These are phyloP conservation scores for Nephotettix cincticeps DNA, from an alignment of 1,140 invertebrate species.

Conservation along the genomic window DNA sequence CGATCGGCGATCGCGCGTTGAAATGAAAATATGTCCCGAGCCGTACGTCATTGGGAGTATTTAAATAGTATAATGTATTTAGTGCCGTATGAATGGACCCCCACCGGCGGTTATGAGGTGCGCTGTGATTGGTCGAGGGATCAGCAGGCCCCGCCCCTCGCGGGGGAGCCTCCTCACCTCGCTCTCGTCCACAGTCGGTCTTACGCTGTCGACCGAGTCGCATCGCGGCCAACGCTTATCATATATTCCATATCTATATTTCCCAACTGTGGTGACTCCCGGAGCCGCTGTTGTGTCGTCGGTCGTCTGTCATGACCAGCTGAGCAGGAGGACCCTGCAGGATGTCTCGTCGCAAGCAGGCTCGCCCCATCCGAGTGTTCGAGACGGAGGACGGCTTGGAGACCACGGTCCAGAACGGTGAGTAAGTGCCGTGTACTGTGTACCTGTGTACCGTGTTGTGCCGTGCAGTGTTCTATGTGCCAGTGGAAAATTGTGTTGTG, in stretches of 20 bases:
- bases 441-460: slow-evolving; percentile 11
- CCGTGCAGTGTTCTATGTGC: not conserved
- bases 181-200: slow-evolving; percentile 1
- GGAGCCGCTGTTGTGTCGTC: too few species aligned
- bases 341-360: slow-evolving; percentile 63
- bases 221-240: not conserved
- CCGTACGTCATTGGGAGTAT: too few species aligned
- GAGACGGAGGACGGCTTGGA: slow-evolving; percentile 37
- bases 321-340: too few species aligned
- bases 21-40: too few species aligned
- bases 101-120: not conserved
- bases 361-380: slow-evolving; percentile 52
- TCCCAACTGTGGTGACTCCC: too few species aligned
- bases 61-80: slow-evolving; percentile 23
- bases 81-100: slow-evolving; percentile 23
- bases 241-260: too few species aligned
- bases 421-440: too few species aligned
- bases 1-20: too few species aligned
- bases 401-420: slow-evolving; percentile 25
- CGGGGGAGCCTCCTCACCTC: not conserved
- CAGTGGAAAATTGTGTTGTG: too few species aligned
- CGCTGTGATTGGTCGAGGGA: not conserved
- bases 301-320: too few species aligned
- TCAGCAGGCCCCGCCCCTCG: not conserved
- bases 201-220: not conserved